phyloP scores from a whole-genome alignment of 2,888 invertebrate species.

The Oscheius sp. region DNA sequence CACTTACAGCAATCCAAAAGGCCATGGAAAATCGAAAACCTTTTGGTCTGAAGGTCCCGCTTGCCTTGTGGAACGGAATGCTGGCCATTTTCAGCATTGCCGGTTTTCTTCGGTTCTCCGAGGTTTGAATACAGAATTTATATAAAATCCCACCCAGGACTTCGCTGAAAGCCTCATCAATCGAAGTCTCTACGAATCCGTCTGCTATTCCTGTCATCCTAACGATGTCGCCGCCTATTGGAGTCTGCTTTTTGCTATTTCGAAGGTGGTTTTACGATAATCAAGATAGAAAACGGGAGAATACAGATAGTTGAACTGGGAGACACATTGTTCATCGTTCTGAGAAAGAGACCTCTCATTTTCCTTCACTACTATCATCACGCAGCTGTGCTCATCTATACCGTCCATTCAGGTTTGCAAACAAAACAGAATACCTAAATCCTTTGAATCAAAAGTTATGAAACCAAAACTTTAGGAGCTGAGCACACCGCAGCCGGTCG shows the following conservation, averaged over 20 bases:
- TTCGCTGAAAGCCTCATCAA: constrained; percentile 56
- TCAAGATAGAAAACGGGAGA: too few species aligned
- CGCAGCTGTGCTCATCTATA: constrained; percentile 73
- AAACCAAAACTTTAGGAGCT: constrained; percentile 51
- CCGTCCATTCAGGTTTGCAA: constrained; percentile 68
- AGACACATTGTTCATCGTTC: constrained; percentile 72
- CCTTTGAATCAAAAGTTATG: background rate
- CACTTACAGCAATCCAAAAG: constrained; percentile 62
- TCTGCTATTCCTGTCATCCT: constrained; percentile 68
- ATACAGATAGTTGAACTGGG: constrained; percentile 68
- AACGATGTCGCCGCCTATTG: constrained; percentile 65
- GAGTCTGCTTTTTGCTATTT: constrained; percentile 69
- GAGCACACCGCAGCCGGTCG: constrained; percentile 72
- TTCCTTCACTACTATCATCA: constrained; percentile 74
- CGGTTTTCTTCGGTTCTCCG: constrained; percentile 74
- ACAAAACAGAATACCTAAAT: too few species aligned
- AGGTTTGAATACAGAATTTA: constrained; percentile 43
- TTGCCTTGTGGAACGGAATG: constrained; percentile 75
- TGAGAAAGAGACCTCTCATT: constrained; percentile 69
- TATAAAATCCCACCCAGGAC: constrained; percentile 52
- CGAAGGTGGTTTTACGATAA: constrained; percentile 53
- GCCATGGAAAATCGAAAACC: constrained; percentile 75
- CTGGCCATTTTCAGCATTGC: constrained; percentile 76
- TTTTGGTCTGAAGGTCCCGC: constrained; percentile 74
- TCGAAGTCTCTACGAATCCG: constrained; percentile 59